phyloP scores from a whole-genome alignment of 2,113 vertebrate species.

The Camarhynchus parvulus region DNA sequence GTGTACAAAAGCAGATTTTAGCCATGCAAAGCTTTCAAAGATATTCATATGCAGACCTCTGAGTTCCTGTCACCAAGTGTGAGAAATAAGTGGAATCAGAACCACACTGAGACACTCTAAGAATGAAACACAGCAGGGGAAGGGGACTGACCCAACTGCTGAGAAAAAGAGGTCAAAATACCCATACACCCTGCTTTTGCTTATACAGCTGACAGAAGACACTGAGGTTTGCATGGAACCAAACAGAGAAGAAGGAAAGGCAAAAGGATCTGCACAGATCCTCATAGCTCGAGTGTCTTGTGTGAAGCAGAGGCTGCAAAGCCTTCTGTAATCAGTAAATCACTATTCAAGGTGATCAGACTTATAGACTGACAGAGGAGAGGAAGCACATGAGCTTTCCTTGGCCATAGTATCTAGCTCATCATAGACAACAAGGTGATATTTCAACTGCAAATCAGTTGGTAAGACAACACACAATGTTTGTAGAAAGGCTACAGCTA shows the following conservation, averaged over 20 bases:
- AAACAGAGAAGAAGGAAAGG: neutral
- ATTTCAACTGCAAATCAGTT: neutral
- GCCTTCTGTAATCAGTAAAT: neutral
- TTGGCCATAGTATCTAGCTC: neutral
- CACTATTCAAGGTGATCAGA: neutral
- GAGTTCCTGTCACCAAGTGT: neutral
- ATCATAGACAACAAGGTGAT: neutral
- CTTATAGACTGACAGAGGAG: neutral
- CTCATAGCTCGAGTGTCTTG: neutral
- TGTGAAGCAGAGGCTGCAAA: neutral
- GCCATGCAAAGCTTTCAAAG: neutral
- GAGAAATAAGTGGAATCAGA: constrained; percentile 21
- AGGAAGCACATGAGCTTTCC: neutral
- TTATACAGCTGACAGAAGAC: neutral
- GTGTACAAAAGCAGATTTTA: neutral
- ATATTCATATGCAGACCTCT: neutral
- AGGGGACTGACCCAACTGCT: neutral
- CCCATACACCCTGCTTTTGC: neutral
- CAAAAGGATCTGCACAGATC: neutral
- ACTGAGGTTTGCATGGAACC: neutral
- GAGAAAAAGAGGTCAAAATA: neutral
- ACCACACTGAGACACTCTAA: neutral
- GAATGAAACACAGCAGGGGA: constrained; percentile 19
- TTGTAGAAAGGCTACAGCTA: neutral
- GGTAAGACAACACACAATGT: neutral